Base-by-base conservation (phyloP, 2,888 invertebrate genomes). In the Coremacera marginata region DNA sequence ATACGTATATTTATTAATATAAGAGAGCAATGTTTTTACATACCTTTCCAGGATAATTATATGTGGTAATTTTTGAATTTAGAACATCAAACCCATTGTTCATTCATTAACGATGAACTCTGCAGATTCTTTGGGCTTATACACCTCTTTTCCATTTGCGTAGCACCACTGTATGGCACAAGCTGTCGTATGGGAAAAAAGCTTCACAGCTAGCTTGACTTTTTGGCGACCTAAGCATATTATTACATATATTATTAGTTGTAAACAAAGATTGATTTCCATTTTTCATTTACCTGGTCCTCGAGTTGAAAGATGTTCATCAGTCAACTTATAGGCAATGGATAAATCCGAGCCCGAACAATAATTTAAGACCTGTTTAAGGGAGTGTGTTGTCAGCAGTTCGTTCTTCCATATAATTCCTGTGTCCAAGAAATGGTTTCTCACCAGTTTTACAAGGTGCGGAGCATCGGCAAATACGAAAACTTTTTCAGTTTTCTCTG, bases 231-330 rank as follows among this genome's bases (percentile, higher is more conserved):
- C 67, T 44, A 19, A 37, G 37, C 3, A 8, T 37, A 5, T 37
- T 37, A 8, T 37, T 37, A 8, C 7, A 37, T 8, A 8, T 8
- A 37, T 37, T 7, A 37, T 37, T 7, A 7, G 5, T 37, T 37
- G 37, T 37, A 37, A 37, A 37, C 7, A 7, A 8, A 37, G 1
- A 37, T 8, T 37, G 8, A 8, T 4, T 37, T 37, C 8, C 3
- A 8, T 37, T 37, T 37, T 37, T 8, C n/a, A 37, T 37, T 37
- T 37, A 37, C 67, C 16, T 31, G 25, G 14, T 37, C 16, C 19
- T 31, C 67, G 37, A 37, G 37, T 37, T 34, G 67, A 67, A 34
- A 70, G 70, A 22, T 70, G 70, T 51, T 70, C 70, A 22, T 19
- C 49, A 22, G 49, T 70, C 25, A 70, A 22, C 19, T 70, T 70